A percentile compares a stretch with the other conserved stretches of the same genome.
phyloP scores from a whole-genome alignment of 2,888 invertebrate genomes.

The Flexamia atlantica region DNA sequence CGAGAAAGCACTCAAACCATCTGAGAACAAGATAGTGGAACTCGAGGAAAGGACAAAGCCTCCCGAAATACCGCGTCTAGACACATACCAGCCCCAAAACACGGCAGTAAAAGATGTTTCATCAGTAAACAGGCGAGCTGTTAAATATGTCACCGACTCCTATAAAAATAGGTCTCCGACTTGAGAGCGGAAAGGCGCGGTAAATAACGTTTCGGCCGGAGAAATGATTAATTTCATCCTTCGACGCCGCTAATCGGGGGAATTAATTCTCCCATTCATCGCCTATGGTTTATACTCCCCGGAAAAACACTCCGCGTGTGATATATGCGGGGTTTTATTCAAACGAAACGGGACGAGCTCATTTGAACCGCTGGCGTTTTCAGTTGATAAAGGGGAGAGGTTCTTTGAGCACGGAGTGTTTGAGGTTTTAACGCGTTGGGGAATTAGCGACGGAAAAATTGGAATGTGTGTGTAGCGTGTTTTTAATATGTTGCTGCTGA shows the following conservation, averaged over 20 bases:
- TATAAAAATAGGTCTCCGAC: conserved; percentile 53
- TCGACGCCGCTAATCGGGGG: conserved; percentile 22
- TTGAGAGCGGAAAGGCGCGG: conserved; percentile 27
- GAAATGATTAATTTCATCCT: conserved; percentile 22
- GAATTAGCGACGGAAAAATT: background rate
- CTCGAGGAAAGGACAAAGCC: conserved; percentile 34
- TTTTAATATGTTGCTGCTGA: too few relatives aligned
- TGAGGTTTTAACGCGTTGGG: background rate
- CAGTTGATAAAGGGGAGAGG: background rate
- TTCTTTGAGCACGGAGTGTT: background rate
- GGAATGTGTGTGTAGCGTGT: background rate
- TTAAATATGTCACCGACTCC: conserved; percentile 54
- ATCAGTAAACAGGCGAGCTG: conserved; percentile 52
- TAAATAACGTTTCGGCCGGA: conserved; percentile 27
- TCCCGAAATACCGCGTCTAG: conserved; percentile 53
- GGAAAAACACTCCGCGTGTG: conserved; percentile 34
- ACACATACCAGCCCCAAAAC: conserved; percentile 48
- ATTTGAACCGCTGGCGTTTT: background rate
- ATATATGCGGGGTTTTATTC: conserved; percentile 23
- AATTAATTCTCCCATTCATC: conserved; percentile 49
- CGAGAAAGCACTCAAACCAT: conserved; percentile 5
- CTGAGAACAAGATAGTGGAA: conserved; percentile 25
- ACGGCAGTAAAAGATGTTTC: conserved; percentile 31
- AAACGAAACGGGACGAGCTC: conserved; percentile 11
- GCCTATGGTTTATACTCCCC: conserved; percentile 14